Percentiles rank a stretch among this genome's conserved stretches.
phyloP scores from a whole-genome alignment of 30 jellyfish, hydroid and myxozoan species.

The Turritopsis dohrnii region DNA sequence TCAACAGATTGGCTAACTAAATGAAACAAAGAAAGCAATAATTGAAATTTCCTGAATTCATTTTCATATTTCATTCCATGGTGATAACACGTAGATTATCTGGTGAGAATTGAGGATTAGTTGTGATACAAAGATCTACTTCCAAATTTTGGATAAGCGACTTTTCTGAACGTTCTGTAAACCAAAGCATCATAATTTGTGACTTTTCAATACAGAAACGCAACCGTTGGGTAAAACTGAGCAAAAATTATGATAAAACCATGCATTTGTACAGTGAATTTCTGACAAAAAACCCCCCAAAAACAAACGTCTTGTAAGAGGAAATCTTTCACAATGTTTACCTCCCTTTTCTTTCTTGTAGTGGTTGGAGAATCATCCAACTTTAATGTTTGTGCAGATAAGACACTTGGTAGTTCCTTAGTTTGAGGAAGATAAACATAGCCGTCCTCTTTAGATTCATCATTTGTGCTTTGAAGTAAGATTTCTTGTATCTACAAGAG shows the following conservation, averaged over 20 bases:
- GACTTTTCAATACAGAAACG: too few relatives aligned
- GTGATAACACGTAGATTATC: too few relatives aligned
- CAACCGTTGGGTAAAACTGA: too few relatives aligned
- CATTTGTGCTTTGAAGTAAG: constrained; percentile 31
- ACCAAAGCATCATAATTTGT: too few relatives aligned
- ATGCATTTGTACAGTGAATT: too few relatives aligned
- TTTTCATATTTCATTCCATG: too few relatives aligned
- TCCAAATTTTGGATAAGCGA: too few relatives aligned
- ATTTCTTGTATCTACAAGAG: constrained; percentile 53
- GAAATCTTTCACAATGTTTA: neutral
- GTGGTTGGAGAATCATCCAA: neutral
- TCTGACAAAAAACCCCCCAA: too few relatives aligned
- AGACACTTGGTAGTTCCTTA: neutral
- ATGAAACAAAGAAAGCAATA: constrained; percentile 8
- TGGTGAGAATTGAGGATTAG: too few relatives aligned
- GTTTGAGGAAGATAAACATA: constrained; percentile 42
- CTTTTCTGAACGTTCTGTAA: too few relatives aligned
- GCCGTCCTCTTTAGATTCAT: constrained; percentile 45
- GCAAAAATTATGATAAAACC: too few relatives aligned
- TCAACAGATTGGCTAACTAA: constrained; percentile 46
- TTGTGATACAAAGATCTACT: too few relatives aligned
- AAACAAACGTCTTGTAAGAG: neutral
- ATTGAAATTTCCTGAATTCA: neutral
- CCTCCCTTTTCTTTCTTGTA: constrained; percentile 1
- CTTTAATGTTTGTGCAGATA: neutral